Evolutionary conservation across 2,888 invertebrate genomes (phyloP).

Genomic region (Synanthedon vespiformis): DNA sequence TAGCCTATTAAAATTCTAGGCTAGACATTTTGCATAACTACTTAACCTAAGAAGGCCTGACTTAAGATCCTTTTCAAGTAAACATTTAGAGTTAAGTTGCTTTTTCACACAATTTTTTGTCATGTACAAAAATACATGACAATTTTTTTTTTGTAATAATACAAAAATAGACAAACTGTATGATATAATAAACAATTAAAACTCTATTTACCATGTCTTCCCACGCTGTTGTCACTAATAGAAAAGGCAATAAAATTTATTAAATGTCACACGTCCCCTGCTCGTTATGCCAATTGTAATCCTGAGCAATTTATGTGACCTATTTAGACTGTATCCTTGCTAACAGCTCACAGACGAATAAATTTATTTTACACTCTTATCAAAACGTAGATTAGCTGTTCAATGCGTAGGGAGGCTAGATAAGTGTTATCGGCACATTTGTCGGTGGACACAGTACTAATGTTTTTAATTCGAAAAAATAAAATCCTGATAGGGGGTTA

Average conservation of each 20-base stretch:
- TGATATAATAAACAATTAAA: conserved; percentile 2
- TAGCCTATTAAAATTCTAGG: no score
- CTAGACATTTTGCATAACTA: no score
- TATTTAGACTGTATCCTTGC: conserved; percentile 28
- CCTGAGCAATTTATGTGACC: conserved; percentile 44
- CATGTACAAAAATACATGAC: no score
- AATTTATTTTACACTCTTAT: conserved; percentile 16
- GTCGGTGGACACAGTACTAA: no score
- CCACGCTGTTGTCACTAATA: conserved; percentile 11
- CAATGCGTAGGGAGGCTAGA: conserved; percentile 1
- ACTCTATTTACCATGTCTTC: conserved; percentile 38
- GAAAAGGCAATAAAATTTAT: conserved; percentile 11
- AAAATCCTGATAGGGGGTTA: no score
- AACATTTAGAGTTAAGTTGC: no score
- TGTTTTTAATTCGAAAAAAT: no score
- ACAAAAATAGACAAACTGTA: not conserved
- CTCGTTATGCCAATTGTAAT: conserved; percentile 16
- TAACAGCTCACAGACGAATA: conserved; percentile 25
- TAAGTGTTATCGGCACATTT: conserved; percentile 1
- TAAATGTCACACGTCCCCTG: conserved; percentile 14
- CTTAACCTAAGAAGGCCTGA: no score
- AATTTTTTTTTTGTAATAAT: no score
- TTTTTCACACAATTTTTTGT: no score
- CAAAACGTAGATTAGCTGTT: conserved; percentile 6
- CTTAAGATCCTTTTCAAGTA: no score